These are phyloP conservation scores for Drosophila oshimai DNA, from an alignment of 1,140 invertebrate species.

Conservation along the genomic window DNA sequence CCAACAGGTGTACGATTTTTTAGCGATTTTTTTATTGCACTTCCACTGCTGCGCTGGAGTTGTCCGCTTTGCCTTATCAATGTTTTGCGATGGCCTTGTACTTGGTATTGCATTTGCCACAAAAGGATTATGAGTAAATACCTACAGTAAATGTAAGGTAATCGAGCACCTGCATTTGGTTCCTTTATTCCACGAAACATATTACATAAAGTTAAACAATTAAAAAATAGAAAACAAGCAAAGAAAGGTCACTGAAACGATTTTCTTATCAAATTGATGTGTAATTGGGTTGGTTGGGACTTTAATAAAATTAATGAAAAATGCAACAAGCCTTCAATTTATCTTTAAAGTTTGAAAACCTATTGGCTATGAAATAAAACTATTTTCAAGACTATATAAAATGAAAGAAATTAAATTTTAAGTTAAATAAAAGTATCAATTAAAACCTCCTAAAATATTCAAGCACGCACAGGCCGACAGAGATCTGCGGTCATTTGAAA, in stretches of 20 bases:
- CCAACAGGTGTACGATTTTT: constrained; percentile 31
- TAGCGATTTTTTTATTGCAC: constrained; percentile 27
- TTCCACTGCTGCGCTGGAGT: not conserved
- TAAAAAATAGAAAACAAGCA: not conserved
- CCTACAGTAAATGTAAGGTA: not conserved
- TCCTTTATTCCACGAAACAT: not conserved
- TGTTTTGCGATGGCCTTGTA: constrained; percentile 25
- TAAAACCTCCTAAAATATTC: not conserved
- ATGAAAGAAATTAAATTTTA: too few relatives aligned
- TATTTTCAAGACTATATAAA: too few relatives aligned
- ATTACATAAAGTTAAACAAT: not conserved
- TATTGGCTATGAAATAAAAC: too few relatives aligned
- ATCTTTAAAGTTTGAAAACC: not conserved
- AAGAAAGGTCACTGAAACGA: not conserved
- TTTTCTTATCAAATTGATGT: constrained; percentile 2
- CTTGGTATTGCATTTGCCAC: constrained; percentile 40
- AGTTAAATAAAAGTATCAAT: too few relatives aligned
- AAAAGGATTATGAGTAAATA: constrained; percentile 11
- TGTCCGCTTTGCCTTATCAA: constrained; percentile 27
- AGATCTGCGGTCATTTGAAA: not conserved
- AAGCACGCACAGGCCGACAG: not conserved
- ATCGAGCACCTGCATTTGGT: constrained; percentile 16
- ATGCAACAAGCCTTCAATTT: not conserved
- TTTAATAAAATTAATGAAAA: not conserved
- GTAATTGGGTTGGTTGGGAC: not conserved